Evolutionary conservation across 2,797 vertebrate species (phyloP).

Genomic region (Chloroceryle amazona): DNA sequence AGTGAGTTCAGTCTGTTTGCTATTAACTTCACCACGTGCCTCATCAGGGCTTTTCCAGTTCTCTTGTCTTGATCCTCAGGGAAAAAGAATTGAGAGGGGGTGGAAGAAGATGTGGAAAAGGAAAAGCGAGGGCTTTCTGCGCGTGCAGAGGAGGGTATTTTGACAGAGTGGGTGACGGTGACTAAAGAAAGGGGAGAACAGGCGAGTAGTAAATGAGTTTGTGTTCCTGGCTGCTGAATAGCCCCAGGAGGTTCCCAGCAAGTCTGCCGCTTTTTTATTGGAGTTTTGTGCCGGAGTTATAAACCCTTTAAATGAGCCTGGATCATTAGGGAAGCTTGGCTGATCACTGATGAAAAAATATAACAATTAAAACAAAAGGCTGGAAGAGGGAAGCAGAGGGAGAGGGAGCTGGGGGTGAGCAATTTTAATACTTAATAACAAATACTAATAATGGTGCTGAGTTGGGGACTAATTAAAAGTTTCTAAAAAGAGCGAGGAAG

Average conservation of each 20-base stretch:
- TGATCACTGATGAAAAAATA: conserved; percentile 85
- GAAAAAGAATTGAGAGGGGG: background rate
- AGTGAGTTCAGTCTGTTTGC: background rate
- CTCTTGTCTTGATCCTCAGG: background rate
- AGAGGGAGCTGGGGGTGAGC: conserved; percentile 58
- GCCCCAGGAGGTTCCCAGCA: conserved; percentile 69
- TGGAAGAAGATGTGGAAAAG: background rate
- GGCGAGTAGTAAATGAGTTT: conserved; percentile 72
- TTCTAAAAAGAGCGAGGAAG: conserved; percentile 74
- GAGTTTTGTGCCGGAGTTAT: conserved; percentile 76
- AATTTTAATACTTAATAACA: conserved; percentile 82
- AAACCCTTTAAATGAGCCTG: conserved; percentile 82
- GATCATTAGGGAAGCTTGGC: conserved; percentile 84
- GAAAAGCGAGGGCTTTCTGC: background rate
- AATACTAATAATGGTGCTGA: conserved; percentile 80
- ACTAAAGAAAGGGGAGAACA: background rate
- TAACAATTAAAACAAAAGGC: conserved; percentile 82
- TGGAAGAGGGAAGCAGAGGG: conserved; percentile 45
- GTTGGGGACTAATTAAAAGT: conserved; percentile 81
- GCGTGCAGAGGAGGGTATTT: background rate
- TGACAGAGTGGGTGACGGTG: conserved; percentile 26
- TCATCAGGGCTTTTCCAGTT: background rate
- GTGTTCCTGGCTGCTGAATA: conserved; percentile 72
- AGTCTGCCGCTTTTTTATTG: conserved; percentile 79
- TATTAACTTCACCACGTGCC: background rate